These are phyloP conservation scores for Drosophila nigritarsus DNA, from an alignment of 2,888 invertebrate genomes.

Conservation along the genomic window DNA sequence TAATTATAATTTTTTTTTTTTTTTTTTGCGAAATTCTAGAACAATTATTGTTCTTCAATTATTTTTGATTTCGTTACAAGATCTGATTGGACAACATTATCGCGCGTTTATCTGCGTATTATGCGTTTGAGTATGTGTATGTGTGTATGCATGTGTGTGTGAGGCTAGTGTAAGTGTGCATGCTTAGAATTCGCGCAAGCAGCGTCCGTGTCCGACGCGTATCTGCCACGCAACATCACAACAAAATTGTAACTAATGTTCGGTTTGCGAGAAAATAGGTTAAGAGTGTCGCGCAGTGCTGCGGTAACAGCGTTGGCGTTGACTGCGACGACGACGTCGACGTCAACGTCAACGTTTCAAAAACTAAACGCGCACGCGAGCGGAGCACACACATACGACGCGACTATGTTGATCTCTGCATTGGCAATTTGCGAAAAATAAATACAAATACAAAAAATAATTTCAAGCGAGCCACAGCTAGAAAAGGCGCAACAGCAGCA, in stretches of 20 bases:
- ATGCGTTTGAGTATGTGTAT: slow-evolving; percentile 18
- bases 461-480: slow-evolving; percentile 61
- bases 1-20: too few relatives aligned
- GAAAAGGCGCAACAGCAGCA: slow-evolving; percentile 72
- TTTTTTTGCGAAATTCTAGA: slow-evolving; percentile 57
- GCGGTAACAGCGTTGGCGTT: slow-evolving; percentile 56
- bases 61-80: slow-evolving; percentile 48
- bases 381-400: slow-evolving; percentile 53
- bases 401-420: slow-evolving; percentile 74
- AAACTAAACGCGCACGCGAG: slow-evolving; percentile 75
- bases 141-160: slow-evolving; percentile 37
- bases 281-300: slow-evolving; percentile 81
- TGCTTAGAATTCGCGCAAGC: slow-evolving; percentile 80
- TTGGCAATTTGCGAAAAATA: slow-evolving; percentile 75
- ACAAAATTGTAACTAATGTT: slow-evolving; percentile 85
- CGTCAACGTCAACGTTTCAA: slow-evolving; percentile 33
- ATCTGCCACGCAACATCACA: slow-evolving; percentile 84
- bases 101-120: slow-evolving; percentile 15
- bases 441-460: slow-evolving; percentile 39
- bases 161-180: slow-evolving; percentile 61
- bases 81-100: slow-evolving; percentile 40
- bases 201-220: slow-evolving; percentile 82
- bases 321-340: slow-evolving; percentile 32
- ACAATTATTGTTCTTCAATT: slow-evolving; percentile 39
- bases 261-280: slow-evolving; percentile 81